phyloP scores from a whole-genome alignment of 37 sponge, comb jelly and placozoan genomes.

The Agelas oroides region DNA sequence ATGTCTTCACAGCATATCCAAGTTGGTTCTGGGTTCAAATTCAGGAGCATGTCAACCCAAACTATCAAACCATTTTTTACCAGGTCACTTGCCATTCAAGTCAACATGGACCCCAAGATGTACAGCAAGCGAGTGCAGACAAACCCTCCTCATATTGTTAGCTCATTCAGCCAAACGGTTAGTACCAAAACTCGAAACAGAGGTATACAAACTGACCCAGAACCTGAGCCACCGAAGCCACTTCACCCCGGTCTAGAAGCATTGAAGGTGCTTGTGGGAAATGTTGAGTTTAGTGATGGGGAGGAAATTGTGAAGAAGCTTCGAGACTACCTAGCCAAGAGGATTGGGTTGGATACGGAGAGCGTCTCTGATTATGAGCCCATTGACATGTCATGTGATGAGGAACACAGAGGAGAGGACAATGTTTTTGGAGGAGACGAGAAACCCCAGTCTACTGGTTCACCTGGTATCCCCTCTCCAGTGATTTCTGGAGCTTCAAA shows the following conservation, averaged over 20 bases:
- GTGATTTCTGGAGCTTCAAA: slow-evolving; percentile 63
- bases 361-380: slow-evolving; percentile 2
- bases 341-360: not conserved
- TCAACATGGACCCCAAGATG: slow-evolving; percentile 7
- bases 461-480: slow-evolving; percentile 29
- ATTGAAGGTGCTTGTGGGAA: not conserved
- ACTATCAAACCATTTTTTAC: not conserved
- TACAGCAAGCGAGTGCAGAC: slow-evolving; percentile 13
- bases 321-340: too few species aligned
- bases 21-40: slow-evolving; percentile 26
- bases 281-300: not conserved
- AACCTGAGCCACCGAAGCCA: too few species aligned
- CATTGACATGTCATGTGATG: slow-evolving; percentile 4
- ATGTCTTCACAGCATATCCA: not conserved
- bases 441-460: not conserved
- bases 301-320: not conserved
- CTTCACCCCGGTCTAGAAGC: not conserved
- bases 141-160: not conserved
- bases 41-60: not conserved
- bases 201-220: too few species aligned
- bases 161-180: slow-evolving; percentile 5
- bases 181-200: too few species aligned
- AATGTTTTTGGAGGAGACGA: not conserved
- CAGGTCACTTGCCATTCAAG: not conserved
- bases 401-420: not conserved